These are phyloP conservation scores for Ptychodera flava DNA, from an alignment of 35 echinoderm and acorn worm genomes.

Conservation along the genomic window DNA sequence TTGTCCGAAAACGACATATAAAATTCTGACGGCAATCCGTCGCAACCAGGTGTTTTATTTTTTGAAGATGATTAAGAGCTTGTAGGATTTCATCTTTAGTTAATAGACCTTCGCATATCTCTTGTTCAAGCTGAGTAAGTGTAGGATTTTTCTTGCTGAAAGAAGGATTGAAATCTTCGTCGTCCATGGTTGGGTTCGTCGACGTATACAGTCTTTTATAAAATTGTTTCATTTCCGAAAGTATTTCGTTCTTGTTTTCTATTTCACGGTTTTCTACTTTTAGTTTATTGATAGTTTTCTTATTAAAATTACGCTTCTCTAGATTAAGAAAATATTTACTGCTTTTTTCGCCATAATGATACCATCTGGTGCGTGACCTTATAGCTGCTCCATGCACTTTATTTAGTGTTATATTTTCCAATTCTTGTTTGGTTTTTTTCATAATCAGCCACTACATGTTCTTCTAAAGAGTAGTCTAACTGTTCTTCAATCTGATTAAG, in stretches of 20 bases:
- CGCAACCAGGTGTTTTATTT: conserved; percentile 15
- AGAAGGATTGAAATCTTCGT: background rate
- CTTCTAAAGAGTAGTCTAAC: too few relatives aligned
- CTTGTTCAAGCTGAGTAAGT: background rate
- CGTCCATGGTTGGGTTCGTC: too few relatives aligned
- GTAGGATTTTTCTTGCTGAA: background rate
- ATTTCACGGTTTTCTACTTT: conserved; percentile 5
- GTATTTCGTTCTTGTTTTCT: background rate
- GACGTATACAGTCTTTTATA: conserved; percentile 15
- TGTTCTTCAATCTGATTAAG: too few relatives aligned
- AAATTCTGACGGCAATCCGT: conserved; percentile 13
- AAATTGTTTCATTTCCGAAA: conserved; percentile 16
- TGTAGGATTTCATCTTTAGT: too few relatives aligned
- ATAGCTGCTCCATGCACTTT: too few relatives aligned
- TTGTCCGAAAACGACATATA: conserved; percentile 18
- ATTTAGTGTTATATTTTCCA: too few relatives aligned
- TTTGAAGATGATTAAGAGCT: too few relatives aligned
- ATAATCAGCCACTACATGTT: too few relatives aligned
- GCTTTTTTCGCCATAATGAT: conserved; percentile 10
- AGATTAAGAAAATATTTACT: background rate
- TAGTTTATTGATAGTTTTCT: too few relatives aligned
- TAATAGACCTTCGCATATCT: conserved; percentile 7
- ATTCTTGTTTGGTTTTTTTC: too few relatives aligned
- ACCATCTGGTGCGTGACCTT: conserved; percentile 18
- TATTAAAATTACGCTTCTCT: too few relatives aligned